Base-by-base conservation (phyloP, 1,140 invertebrate species). In the Goniozus legneri region DNA sequence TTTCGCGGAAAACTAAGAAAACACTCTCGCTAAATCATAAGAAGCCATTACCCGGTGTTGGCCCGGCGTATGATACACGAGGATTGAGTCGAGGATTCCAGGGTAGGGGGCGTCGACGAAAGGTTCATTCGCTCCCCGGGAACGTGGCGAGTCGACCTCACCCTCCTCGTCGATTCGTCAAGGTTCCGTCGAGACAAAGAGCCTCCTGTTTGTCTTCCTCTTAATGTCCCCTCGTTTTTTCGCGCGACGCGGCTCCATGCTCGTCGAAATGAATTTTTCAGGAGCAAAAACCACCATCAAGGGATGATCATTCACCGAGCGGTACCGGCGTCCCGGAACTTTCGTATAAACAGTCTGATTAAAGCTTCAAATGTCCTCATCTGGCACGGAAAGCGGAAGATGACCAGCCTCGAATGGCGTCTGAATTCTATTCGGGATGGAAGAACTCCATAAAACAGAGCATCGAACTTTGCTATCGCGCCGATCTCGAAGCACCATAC, bases 21-120 rank as follows among this genome's bases (percentile, higher is more conserved):
- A 61, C 56, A 64, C 56, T 64, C 56, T 52, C 59, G 61, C 57
- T 65, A 60, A 65, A 65, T 65, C 61, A 65, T 65, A 56, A 57
- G 50, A 32, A 54, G 58, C 60, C 56, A 62, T 60, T 60, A 60
- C 52, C 52, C 43, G 52, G 47, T 45, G 33, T 47, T 45, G 45
- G 45, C 35, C 42, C 21, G 43, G 37, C 40, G 41, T 47, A 47
- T 54, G 50, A 50, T 51, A 44, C 43, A 48, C 34, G 21, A 27
- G 24, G 10, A 6, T 27, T 4, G 24, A n/a, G n/a, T n/a, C n/a
- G n/a, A n/a, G n/a, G n/a, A n/a, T n/a, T n/a, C n/a, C n/a, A n/a
- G n/a, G n/a, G n/a, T n/a, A 27, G 10, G 24, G 35, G 19, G 18
- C 37, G 32, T 27, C 10, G 42, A 20, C 56, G 39, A 53, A 41